phyloP scores from a whole-genome alignment of 2,888 invertebrate species.

The Tyria jacobaeae region DNA sequence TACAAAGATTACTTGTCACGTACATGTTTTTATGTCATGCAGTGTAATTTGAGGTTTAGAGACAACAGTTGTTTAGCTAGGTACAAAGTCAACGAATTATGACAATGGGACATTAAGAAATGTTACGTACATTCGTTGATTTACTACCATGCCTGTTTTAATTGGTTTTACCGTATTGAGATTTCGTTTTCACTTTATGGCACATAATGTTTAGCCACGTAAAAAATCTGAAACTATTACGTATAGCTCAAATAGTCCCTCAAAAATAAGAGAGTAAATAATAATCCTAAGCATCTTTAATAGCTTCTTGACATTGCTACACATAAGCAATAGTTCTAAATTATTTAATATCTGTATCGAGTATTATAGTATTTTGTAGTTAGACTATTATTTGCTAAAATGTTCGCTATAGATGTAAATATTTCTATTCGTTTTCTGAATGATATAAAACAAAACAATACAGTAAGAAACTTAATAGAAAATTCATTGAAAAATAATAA shows the following conservation, averaged over 20 bases:
- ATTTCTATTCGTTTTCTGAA: neutral
- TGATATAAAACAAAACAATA: neutral
- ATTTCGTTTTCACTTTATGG: neutral
- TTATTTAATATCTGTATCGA: no score
- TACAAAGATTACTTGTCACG: slow-evolving; percentile 52
- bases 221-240: neutral
- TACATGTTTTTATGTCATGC: slow-evolving; percentile 47
- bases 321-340: no score
- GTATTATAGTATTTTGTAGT: no score
- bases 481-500: neutral
- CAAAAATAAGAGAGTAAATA: neutral
- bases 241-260: neutral
- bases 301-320: neutral
- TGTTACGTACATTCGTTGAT: slow-evolving; percentile 2
- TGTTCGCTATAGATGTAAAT: no score
- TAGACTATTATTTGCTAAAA: no score
- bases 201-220: no score
- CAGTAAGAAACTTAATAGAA: neutral
- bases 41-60: slow-evolving; percentile 34
- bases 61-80: slow-evolving; percentile 32
- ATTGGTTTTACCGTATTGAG: neutral
- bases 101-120: slow-evolving; percentile 21
- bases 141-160: neutral
- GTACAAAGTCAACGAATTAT: slow-evolving; percentile 40
- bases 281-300: neutral